These are phyloP conservation scores for Crocodylus rhombifer DNA, from an alignment of 2,797 vertebrate species.

Conservation along the genomic window DNA sequence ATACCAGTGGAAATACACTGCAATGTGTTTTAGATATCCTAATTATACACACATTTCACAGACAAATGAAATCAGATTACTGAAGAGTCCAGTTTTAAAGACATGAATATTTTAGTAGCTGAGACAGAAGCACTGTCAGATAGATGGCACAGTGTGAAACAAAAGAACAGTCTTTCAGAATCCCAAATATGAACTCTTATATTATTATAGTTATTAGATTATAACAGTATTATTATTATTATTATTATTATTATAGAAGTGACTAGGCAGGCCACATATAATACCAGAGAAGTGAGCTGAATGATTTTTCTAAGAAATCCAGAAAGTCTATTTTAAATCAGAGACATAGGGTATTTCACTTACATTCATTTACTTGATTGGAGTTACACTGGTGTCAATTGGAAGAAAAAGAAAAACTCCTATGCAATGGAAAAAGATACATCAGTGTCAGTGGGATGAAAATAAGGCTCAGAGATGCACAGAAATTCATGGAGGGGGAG, in stretches of 20 bases:
- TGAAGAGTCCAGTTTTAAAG: constrained; percentile 45
- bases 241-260: background rate
- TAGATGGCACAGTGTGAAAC: background rate
- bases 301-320: background rate
- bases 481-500: background rate
- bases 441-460: background rate
- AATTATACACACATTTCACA: background rate
- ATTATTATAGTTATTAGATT: background rate
- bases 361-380: background rate
- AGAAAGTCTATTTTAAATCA: constrained; percentile 14
- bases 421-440: background rate
- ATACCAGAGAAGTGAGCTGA: background rate
- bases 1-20: background rate
- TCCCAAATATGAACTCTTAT: constrained; percentile 49
- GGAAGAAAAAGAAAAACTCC: background rate
- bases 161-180: background rate
- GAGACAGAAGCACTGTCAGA: background rate
- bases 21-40: background rate
- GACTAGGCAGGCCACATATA: constrained; percentile 5
- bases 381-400: background rate
- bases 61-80: background rate
- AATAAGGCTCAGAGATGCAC: background rate
- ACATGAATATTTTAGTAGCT: constrained; percentile 55
- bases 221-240: background rate
- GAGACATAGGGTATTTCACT: constrained; percentile 19